A percentile compares a stretch with the other conserved stretches of the same genome.
These are phyloP conservation scores for Saturnia pavonia DNA, from an alignment of 2,888 invertebrate species.

Conservation along the genomic window DNA sequence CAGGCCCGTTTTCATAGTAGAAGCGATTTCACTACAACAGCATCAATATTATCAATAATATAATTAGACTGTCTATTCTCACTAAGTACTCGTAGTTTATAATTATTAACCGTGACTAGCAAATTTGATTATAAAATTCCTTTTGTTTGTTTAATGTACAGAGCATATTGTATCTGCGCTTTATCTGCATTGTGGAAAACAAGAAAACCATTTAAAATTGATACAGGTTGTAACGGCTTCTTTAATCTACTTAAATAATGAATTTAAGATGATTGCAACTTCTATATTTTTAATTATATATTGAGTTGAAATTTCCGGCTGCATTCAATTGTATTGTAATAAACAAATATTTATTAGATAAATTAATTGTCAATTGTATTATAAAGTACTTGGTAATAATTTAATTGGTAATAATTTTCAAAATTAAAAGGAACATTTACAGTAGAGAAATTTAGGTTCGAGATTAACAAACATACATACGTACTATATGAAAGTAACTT, in stretches of 20 bases:
- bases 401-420: neutral
- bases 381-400: too few species aligned
- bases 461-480: neutral
- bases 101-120: neutral
- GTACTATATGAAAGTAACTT: constrained; percentile 1
- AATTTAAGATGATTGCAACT: too few species aligned
- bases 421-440: neutral
- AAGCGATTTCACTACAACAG: constrained; percentile 44
- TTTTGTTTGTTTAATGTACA: neutral
- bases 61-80: neutral
- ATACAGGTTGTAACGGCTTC: too few species aligned
- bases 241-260: too few species aligned
- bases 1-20: constrained; percentile 48
- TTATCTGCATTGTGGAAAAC: neutral
- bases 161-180: neutral
- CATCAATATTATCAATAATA: neutral
- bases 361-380: too few species aligned
- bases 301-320: too few species aligned
- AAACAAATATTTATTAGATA: too few species aligned
- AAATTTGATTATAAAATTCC: neutral
- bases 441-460: neutral
- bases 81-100: neutral
- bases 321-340: too few species aligned
- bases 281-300: too few species aligned
- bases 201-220: neutral